Percentiles rank a stretch among this genome's conserved stretches.
Evolutionary conservation across 2,113 vertebrate genomes (phyloP).

Genomic region (Callocephalon fimbriatum): DNA sequence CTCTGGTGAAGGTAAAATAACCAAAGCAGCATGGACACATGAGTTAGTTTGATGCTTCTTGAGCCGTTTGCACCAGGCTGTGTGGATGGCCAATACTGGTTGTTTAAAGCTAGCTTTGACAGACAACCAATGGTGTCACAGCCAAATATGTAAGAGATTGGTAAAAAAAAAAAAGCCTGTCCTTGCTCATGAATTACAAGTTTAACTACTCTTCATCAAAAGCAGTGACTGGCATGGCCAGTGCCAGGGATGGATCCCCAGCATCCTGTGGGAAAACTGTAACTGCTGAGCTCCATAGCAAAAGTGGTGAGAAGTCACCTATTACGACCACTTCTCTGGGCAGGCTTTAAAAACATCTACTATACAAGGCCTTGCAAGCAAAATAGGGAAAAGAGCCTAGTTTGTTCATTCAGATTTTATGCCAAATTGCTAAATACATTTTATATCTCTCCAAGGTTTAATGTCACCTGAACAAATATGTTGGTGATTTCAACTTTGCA

Average conservation of each 20-base stretch:
- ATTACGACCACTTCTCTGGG: not conserved
- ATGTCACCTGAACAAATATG: not conserved
- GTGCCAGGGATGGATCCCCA: not conserved
- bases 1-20: not conserved
- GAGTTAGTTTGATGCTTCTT: not conserved
- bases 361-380: not conserved
- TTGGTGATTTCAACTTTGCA: not conserved
- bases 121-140: accelerated
- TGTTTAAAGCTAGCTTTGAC: not conserved
- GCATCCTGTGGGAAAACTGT: not conserved
- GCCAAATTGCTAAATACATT: not conserved
- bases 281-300: not conserved
- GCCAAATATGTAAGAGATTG: not conserved
- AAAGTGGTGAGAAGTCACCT: not conserved
- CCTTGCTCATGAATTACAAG: not conserved
- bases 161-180: not conserved
- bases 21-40: not conserved
- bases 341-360: not conserved
- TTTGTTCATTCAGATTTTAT: not conserved
- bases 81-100: not conserved
- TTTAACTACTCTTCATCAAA: not conserved
- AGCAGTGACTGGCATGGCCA: not conserved
- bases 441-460: not conserved
- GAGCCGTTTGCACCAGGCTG: accelerated
- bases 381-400: not conserved